These are phyloP conservation scores for Phymanthus crucifer DNA, from an alignment of 92 coral and sea anemone genomes.

Conservation along the genomic window DNA sequence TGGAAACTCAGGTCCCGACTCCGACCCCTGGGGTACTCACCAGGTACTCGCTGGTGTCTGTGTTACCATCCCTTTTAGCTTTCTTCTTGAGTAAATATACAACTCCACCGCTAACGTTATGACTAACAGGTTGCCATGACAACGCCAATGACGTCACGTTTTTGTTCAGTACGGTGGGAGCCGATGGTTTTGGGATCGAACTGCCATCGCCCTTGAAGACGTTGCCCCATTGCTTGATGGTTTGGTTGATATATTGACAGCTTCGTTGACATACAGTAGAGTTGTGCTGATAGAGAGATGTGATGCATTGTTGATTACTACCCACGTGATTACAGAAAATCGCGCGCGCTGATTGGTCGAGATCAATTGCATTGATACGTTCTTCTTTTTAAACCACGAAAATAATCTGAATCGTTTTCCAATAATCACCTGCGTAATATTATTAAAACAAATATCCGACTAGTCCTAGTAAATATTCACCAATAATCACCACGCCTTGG, in stretches of 20 bases:
- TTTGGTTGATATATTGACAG: slow-evolving; percentile 16
- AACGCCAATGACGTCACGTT: slow-evolving; percentile 30
- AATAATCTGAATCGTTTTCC: no score
- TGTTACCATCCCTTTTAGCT: neutral
- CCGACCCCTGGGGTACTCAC: neutral
- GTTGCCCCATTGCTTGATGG: slow-evolving; percentile 21
- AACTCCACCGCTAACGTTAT: slow-evolving; percentile 28
- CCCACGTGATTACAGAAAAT: no score
- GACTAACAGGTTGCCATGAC: slow-evolving; percentile 38
- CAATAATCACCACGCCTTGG: no score
- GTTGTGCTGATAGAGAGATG: slow-evolving; percentile 17
- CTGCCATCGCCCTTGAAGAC: slow-evolving; percentile 23
- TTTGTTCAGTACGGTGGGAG: slow-evolving; percentile 5
- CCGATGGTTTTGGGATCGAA: slow-evolving; percentile 15
- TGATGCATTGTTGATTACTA: neutral
- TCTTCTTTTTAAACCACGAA: no score
- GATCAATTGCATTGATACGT: no score
- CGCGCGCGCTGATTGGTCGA: no score
- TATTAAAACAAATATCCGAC: no score
- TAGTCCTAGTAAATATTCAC: no score
- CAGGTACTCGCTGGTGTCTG: neutral
- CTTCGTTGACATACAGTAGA: slow-evolving; percentile 21
- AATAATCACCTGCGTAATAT: no score
- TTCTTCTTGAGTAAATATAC: slow-evolving; percentile 32
- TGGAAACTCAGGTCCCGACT: neutral